Conservation (phyloP, 1,140 invertebrate species). For the Uloborus diversus region DNA sequence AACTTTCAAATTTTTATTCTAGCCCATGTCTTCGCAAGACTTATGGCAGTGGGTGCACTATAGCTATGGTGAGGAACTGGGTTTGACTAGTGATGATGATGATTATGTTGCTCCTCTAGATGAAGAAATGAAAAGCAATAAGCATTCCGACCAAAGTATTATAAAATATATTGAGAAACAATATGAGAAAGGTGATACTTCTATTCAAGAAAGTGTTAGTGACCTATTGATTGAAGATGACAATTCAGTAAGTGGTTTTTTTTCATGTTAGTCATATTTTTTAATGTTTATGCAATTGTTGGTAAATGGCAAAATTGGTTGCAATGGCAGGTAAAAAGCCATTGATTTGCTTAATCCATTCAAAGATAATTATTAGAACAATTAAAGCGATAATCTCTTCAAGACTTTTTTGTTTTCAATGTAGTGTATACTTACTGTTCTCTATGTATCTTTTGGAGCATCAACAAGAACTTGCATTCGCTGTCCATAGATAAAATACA, state of each 20-base stretch:
- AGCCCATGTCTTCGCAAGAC: conserved; percentile 84
- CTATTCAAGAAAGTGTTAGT: conserved; percentile 22
- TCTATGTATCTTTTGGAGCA: too few relatives aligned
- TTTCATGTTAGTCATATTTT: not conserved
- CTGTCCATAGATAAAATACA: too few relatives aligned
- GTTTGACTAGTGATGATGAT: conserved; percentile 86
- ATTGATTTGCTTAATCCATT: too few relatives aligned
- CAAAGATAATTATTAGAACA: too few relatives aligned
- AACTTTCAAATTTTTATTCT: conserved; percentile 36
- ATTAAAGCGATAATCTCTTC: too few relatives aligned
- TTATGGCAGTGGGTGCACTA: conserved; percentile 92
- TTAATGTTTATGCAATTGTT: too few relatives aligned
- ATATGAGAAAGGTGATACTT: conserved; percentile 24
- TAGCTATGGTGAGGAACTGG: conserved; percentile 91
- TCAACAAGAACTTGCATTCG: too few relatives aligned
- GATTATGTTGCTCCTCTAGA: conserved; percentile 73
- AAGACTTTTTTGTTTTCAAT: too few relatives aligned
- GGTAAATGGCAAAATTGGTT: too few relatives aligned
- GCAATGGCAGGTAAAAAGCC: too few relatives aligned
- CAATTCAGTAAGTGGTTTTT: conserved; percentile 30
- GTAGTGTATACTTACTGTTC: too few relatives aligned
- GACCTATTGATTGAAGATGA: conserved; percentile 29
- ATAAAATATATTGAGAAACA: conserved; percentile 22
- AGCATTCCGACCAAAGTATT: conserved; percentile 5
- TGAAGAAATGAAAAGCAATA: conserved; percentile 48